Percentiles rank a stretch among this genome's conserved stretches.
Evolutionary conservation across 2,797 vertebrate genomes (phyloP).

Genomic region (Chelidonichthys spinosus): DNA sequence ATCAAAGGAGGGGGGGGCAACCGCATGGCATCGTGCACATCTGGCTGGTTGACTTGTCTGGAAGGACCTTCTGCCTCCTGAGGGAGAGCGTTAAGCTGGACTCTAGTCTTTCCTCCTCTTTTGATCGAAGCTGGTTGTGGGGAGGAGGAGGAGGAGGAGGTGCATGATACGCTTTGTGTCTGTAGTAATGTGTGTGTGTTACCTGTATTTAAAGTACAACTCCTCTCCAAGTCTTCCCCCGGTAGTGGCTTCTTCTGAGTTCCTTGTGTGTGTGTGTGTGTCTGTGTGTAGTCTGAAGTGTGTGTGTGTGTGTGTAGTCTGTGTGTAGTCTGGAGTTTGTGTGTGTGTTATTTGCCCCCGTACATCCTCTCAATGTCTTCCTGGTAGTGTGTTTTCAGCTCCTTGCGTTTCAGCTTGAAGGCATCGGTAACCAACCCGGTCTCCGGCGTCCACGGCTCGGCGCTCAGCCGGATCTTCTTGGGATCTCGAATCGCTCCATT

Average conservation of each 20-base stretch:
- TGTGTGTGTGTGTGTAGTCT: slow-evolving; percentile 75
- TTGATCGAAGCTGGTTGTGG: slow-evolving; percentile 64
- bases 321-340: slow-evolving; percentile 33
- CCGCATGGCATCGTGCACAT: not conserved
- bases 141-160: slow-evolving; percentile 37
- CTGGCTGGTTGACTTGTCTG: slow-evolving; percentile 37
- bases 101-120: slow-evolving; percentile 24
- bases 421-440: slow-evolving; percentile 97
- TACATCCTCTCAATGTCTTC: slow-evolving; percentile 98
- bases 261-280: slow-evolving; percentile 77
- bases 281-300: slow-evolving; percentile 17
- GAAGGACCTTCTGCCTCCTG: slow-evolving; percentile 35
- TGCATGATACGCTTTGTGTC: slow-evolving; percentile 28
- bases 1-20: not conserved
- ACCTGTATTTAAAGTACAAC: slow-evolving; percentile 36
- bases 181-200: slow-evolving; percentile 24
- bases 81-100: slow-evolving; percentile 37
- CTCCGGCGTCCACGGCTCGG: slow-evolving; percentile 97
- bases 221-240: slow-evolving; percentile 38
- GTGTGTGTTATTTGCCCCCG: slow-evolving; percentile 87
- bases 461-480: slow-evolving; percentile 93
- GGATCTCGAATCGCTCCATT: slow-evolving; percentile 97
- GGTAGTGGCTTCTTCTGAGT: slow-evolving; percentile 49
- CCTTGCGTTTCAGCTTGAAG: slow-evolving; percentile 98
- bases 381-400: slow-evolving; percentile 94